Evolutionary conservation across 2,113 vertebrate genomes (phyloP), one percentile per base, ranked within the genome.

Genomic region (Thamnophis sirtalis): DNA sequence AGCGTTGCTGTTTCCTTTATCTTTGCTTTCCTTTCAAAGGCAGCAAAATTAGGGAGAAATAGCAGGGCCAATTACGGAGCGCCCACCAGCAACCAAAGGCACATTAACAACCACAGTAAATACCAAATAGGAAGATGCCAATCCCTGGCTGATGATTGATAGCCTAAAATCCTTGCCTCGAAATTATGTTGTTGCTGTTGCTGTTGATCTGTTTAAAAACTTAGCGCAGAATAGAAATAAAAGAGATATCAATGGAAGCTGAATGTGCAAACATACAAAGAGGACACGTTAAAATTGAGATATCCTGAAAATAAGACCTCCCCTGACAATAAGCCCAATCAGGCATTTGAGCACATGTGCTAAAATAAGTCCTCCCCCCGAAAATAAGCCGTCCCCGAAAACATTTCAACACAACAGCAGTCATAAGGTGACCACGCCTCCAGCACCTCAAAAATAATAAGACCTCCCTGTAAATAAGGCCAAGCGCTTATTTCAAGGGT

Each of bases 1-100:
- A 97, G 91, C 28, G 50, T 28, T 4, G 2, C 89, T 87, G 43
- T 38, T 56, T 28, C 86, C 94, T 89, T 94, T 93, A 92, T 94
- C 92, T 80, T 91, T 28, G 87, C 60, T 89, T 94, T 88, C 92
- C 60, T 93, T 86, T 90, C 63, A 33, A 0, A 0, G 43, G 5
- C 17, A 53, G 15, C 92, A 86, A 95, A 73, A 95, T 50, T 11
- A 24, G 87, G 5, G 63, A 92, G 24, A 94, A 94, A 92, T 63
- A 13, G 1, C 1, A 58, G 3, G 22, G 17, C 58, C 96, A 96
- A 96, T 96, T 93, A 88, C 49, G 28, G 91, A 48, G 43, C 0
- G 90, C 88, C 8, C 6, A 63, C 87, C 22, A 80, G 3, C 4
- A 91, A 89, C 92, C 96, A n/a, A 80, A 68, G 88, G 55, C 11